Conservation (phyloP, 2,888 invertebrate species). For the Euplagia quadripunctaria region DNA sequence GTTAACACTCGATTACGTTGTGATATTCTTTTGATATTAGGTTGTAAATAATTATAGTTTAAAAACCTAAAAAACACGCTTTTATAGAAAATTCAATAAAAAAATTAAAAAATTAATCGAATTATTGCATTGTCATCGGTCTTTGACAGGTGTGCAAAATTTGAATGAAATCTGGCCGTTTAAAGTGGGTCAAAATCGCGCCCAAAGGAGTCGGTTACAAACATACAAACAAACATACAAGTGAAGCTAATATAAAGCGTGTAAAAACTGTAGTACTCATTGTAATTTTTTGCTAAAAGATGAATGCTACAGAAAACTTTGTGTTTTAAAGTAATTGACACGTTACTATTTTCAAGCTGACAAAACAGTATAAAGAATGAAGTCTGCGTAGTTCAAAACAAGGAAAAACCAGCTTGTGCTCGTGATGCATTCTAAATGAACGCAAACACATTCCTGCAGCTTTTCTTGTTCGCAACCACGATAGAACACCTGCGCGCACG, state of each 20-base stretch:
- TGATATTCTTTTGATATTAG: background rate
- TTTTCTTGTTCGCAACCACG: conserved; percentile 26
- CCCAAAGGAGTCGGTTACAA: no score
- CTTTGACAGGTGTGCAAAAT: no score
- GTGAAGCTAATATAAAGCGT: no score
- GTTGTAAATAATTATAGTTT: no score
- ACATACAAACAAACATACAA: no score
- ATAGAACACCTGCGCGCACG: conserved; percentile 51
- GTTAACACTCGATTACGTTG: background rate
- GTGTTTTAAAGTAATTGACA: background rate
- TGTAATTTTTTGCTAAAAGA: background rate
- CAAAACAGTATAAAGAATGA: background rate
- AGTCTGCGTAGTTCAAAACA: background rate
- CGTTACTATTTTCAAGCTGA: background rate
- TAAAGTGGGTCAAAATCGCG: no score
- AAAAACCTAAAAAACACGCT: no score
- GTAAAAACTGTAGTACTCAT: no score
- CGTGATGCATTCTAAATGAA: conserved; percentile 35
- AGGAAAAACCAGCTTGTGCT: conserved; percentile 31
- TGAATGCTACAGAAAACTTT: background rate
- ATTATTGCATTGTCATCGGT: no score
- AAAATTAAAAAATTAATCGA: no score
- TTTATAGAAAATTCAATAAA: no score
- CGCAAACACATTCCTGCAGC: conserved; percentile 35
- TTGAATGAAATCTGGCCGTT: no score